These are phyloP conservation scores for Syngnathus rostellatus DNA, from an alignment of 2,797 vertebrate species.

Conservation along the genomic window DNA sequence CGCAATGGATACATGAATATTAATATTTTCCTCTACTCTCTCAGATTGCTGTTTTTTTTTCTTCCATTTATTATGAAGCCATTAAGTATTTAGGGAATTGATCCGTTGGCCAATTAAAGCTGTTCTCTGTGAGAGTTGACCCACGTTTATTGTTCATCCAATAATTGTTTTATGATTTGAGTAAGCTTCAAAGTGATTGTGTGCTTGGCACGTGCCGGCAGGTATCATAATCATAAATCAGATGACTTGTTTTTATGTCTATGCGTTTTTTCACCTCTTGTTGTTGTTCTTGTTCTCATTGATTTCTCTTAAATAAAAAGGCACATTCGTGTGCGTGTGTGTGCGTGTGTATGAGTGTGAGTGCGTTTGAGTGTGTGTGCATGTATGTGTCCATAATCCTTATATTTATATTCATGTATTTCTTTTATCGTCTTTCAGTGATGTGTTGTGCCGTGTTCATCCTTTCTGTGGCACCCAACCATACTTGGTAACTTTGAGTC, in stretches of 20 bases:
- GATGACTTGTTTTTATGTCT: slow-evolving; percentile 1
- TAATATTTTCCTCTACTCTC: slow-evolving; percentile 24
- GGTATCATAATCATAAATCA: slow-evolving; percentile 4
- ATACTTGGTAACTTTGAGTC: background rate
- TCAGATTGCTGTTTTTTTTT: background rate
- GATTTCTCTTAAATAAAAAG: background rate
- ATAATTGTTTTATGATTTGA: slow-evolving; percentile 44
- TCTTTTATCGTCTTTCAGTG: background rate
- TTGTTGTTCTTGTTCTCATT: background rate
- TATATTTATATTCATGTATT: background rate
- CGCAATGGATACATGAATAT: slow-evolving; percentile 39
- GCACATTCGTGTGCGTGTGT: slow-evolving; percentile 9
- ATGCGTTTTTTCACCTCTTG: background rate
- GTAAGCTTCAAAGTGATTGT: slow-evolving; percentile 1
- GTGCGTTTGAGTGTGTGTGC: slow-evolving; percentile 15
- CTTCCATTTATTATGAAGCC: slow-evolving; percentile 24
- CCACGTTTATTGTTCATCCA: slow-evolving; percentile 27
- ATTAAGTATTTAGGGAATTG: slow-evolving; percentile 13
- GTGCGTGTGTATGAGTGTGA: slow-evolving; percentile 17
- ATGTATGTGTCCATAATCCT: slow-evolving; percentile 7
- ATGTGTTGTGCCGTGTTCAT: background rate
- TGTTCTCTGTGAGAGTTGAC: slow-evolving; percentile 17
- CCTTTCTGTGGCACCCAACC: background rate
- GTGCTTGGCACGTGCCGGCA: background rate
- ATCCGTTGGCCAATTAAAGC: slow-evolving; percentile 17